A percentile compares a stretch with the other conserved stretches of the same genome.
phyloP scores from a whole-genome alignment of 2,113 vertebrate species.

The Acrocephalus kingi region DNA sequence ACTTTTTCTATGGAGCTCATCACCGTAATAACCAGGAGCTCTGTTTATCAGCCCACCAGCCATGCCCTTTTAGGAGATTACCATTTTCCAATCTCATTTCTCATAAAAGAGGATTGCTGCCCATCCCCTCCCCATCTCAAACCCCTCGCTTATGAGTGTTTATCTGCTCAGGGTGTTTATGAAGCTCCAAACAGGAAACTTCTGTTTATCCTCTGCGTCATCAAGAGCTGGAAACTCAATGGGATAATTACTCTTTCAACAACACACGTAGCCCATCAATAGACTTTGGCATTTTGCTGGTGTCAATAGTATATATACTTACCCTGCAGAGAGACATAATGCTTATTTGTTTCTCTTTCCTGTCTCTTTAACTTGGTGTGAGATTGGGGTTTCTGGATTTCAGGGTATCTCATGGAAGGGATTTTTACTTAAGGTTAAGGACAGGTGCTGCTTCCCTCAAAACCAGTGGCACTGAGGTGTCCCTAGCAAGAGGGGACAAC shows the following conservation, averaged over 20 bases:
- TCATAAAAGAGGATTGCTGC: slow-evolving; percentile 78
- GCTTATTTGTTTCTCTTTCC: neutral
- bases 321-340: neutral
- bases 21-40: slow-evolving; percentile 72
- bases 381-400: neutral
- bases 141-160: slow-evolving; percentile 26
- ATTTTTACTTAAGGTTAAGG: neutral
- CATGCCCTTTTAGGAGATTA: slow-evolving; percentile 79
- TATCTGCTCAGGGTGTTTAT: slow-evolving; percentile 57
- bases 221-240: slow-evolving; percentile 35
- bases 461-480: neutral
- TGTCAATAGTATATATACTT: neutral
- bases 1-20: slow-evolving; percentile 66
- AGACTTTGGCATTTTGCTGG: slow-evolving; percentile 44
- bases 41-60: slow-evolving; percentile 70
- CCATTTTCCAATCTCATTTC: slow-evolving; percentile 79
- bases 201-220: slow-evolving; percentile 58
- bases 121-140: slow-evolving; percentile 15
- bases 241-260: slow-evolving; percentile 49
- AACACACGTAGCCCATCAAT: neutral
- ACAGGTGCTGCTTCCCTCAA: neutral
- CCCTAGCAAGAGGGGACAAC: neutral
- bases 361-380: neutral
- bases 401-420: accelerated
- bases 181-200: slow-evolving; percentile 22